Evolutionary conservation across 2,888 invertebrate species (phyloP).

Genomic region (Rhagium mordax): DNA sequence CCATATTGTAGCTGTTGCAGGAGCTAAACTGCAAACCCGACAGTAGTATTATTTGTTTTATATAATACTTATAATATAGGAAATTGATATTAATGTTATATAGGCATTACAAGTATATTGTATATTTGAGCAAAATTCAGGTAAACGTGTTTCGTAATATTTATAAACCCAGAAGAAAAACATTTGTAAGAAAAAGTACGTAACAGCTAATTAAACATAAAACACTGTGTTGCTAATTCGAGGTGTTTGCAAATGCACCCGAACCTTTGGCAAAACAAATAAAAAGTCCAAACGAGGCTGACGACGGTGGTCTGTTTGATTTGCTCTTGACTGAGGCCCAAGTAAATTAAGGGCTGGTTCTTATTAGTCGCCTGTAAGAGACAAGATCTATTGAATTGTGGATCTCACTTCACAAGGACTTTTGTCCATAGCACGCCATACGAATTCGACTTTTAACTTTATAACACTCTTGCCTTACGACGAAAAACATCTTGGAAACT

Average conservation of each 20-base stretch:
- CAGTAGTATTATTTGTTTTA: too few relatives aligned
- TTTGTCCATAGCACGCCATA: slow-evolving; percentile 2
- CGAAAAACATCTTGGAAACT: slow-evolving; percentile 1
- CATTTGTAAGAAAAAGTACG: neutral
- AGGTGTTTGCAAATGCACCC: slow-evolving; percentile 42
- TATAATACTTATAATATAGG: too few relatives aligned
- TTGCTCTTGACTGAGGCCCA: slow-evolving; percentile 38
- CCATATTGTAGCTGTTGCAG: too few relatives aligned
- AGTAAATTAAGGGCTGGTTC: slow-evolving; percentile 42
- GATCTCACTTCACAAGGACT: slow-evolving; percentile 3
- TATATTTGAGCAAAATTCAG: too few relatives aligned
- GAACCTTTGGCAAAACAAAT: slow-evolving; percentile 12
- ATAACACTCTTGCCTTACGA: neutral
- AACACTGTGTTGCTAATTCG: neutral
- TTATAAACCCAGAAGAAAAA: too few relatives aligned
- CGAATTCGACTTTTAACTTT: slow-evolving; percentile 11
- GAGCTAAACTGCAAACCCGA: too few relatives aligned
- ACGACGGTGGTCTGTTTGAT: slow-evolving; percentile 38
- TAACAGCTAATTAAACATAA: neutral
- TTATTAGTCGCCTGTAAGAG: slow-evolving; percentile 36
- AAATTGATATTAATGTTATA: too few relatives aligned
- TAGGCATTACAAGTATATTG: too few relatives aligned
- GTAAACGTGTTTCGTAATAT: too few relatives aligned
- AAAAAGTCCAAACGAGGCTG: slow-evolving; percentile 24
- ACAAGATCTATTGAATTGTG: slow-evolving; percentile 26